These are phyloP conservation scores for Silvanus unidentatus DNA, from an alignment of 2,888 invertebrate species.

Conservation along the genomic window DNA sequence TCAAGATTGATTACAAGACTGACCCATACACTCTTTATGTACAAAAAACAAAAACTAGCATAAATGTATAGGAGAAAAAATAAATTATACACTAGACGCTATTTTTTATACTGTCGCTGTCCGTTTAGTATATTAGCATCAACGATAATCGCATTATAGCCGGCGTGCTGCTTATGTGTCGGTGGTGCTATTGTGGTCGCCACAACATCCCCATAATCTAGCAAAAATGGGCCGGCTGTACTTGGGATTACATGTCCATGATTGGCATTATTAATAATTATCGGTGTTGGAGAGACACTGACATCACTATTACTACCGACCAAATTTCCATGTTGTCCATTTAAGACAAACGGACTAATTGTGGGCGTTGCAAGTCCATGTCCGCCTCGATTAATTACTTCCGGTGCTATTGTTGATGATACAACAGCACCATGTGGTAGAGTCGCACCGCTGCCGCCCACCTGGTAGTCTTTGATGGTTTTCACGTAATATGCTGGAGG, in stretches of 20 bases:
- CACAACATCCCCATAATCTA: neutral
- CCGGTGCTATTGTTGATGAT: conserved; percentile 22
- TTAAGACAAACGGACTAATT: conserved; percentile 16
- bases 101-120: no score
- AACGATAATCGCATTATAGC: no score
- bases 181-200: conserved; percentile 5
- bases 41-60: no score
- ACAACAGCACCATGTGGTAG: no score
- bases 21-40: no score
- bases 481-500: conserved; percentile 14
- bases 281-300: conserved; percentile 14
- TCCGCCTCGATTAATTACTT: conserved; percentile 17
- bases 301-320: conserved; percentile 14
- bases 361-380: conserved; percentile 17
- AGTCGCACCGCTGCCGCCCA: conserved; percentile 7
- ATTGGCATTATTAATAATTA: conserved; percentile 9
- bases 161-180: no score
- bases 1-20: no score
- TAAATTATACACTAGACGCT: no score
- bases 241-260: conserved; percentile 4
- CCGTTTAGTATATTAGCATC: no score
- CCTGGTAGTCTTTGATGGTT: conserved; percentile 19
- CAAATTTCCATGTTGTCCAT: conserved; percentile 17
- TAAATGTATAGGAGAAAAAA: no score
- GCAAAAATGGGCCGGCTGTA: neutral